Base-by-base conservation (phyloP, 2,113 vertebrate species). In the Nematolebias whitei region DNA sequence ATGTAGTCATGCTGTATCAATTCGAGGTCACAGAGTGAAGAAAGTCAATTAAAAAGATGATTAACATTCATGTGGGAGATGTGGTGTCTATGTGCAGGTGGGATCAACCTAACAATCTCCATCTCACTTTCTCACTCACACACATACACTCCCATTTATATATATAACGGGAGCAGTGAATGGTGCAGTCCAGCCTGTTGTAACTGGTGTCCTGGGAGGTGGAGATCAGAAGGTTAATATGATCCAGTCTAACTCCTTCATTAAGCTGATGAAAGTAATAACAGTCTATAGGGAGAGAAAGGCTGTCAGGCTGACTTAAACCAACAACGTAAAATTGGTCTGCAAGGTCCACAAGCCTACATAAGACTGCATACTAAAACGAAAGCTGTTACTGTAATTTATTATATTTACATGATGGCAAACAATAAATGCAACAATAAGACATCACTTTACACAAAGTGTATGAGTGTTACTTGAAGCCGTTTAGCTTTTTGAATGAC, bases 21-120 rank as follows among this genome's bases (percentile, higher is more conserved):
- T 66, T 49, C 85, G 82, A 82, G 90, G 87, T 91, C 89, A 85
- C 38, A 1, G 39, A 79, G 87, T 90, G 82, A 82, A 72, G 68
- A 68, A 82, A 89, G 85, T 71, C 85, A 89, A 87, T 91, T 91
- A 91, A 87, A 84, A 87, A 83, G 84, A 87, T 88, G 86, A 90
- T 89, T 87, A 91, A 87, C 85, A 89, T 84, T 82, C 88, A 80
- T 79, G 77, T 78, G 85, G 85, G 85, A 88, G 79, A 81, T 78
- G 50, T 63, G 9, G 61, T 13, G 70, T 68, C 64, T 66, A 68
- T 43, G 47, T 78, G 75, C 68, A 66, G 75, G 75, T 82, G 76
- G 80, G 73, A 43, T 44, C 45, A 64, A 51, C 71, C 64, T 53
- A 47, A 68, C 47, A 63, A 56, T 61, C 50, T 35, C 23, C 41